These are phyloP conservation scores for Arctia plantaginis DNA, from an alignment of 2,888 invertebrate species.

Conservation along the genomic window DNA sequence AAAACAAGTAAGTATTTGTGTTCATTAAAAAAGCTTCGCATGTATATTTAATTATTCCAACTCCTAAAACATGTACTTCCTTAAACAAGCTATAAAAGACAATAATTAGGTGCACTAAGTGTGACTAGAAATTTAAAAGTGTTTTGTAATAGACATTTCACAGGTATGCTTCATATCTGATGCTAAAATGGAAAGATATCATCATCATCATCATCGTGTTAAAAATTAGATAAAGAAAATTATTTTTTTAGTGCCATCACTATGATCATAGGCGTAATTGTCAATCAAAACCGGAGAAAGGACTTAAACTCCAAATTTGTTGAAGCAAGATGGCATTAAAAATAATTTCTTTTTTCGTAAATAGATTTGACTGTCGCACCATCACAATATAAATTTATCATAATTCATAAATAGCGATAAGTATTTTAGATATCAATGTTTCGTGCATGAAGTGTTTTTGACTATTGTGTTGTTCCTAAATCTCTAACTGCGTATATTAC, in stretches of 20 bases:
- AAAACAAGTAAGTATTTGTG: not conserved
- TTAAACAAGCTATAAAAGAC: constrained; percentile 1
- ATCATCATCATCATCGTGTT: not conserved
- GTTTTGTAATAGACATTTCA: constrained; percentile 4
- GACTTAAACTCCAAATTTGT: not conserved
- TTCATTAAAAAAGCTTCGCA: not conserved
- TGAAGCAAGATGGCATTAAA: not conserved
- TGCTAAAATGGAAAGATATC: not conserved
- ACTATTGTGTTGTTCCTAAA: not conserved
- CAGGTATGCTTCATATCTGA: not conserved
- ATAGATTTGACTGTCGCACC: not conserved
- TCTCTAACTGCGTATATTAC: not conserved
- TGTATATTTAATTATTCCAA: not conserved
- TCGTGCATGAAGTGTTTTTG: not conserved
- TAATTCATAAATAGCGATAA: not conserved
- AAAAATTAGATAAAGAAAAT: not conserved
- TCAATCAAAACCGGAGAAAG: not conserved
- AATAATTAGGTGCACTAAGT: constrained; percentile 15
- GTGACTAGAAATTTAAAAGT: constrained; percentile 3
- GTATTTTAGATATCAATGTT: constrained; percentile 11
- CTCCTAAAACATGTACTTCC: not conserved
- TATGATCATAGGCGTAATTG: not conserved
- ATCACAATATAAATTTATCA: not conserved
- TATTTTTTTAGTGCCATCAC: not conserved
- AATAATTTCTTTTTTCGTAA: not conserved